phyloP scores from a whole-genome alignment of 2,797 vertebrate genomes.

The Anas bernieri region DNA sequence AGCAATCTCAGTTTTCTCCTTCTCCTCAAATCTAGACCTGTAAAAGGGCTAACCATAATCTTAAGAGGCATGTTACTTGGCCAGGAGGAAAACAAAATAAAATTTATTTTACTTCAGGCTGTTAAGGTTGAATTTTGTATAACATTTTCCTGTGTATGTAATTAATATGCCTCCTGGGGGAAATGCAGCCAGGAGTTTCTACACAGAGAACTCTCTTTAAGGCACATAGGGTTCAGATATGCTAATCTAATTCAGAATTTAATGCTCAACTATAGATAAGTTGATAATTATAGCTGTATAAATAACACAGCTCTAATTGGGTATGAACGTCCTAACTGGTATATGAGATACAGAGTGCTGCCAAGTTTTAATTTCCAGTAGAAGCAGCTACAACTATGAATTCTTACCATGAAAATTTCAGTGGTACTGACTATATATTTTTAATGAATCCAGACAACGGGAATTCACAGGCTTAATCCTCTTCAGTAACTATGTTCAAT shows the following conservation, averaged over 20 bases:
- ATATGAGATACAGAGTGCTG: neutral
- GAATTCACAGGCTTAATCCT: neutral
- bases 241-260: slow-evolving; percentile 26
- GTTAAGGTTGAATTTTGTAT: neutral
- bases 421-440: neutral
- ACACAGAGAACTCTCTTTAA: neutral
- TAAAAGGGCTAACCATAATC: neutral
- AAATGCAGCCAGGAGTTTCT: slow-evolving; percentile 17
- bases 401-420: slow-evolving; percentile 14
- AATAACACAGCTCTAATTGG: neutral
- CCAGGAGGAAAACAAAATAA: neutral
- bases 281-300: slow-evolving; percentile 28
- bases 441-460: neutral
- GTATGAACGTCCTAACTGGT: neutral
- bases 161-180: neutral
- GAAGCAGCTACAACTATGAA: neutral
- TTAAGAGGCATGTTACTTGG: neutral
- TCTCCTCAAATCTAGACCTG: neutral
- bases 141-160: neutral
- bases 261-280: slow-evolving; percentile 5
- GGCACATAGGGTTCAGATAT: neutral
- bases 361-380: slow-evolving; percentile 23
- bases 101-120: neutral
- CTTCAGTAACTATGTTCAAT: neutral
- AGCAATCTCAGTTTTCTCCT: neutral